Evolutionary conservation across 2,113 vertebrate species (phyloP), one percentile per base, ranked within the genome.

Genomic region (Pseudorasbora parva): DNA sequence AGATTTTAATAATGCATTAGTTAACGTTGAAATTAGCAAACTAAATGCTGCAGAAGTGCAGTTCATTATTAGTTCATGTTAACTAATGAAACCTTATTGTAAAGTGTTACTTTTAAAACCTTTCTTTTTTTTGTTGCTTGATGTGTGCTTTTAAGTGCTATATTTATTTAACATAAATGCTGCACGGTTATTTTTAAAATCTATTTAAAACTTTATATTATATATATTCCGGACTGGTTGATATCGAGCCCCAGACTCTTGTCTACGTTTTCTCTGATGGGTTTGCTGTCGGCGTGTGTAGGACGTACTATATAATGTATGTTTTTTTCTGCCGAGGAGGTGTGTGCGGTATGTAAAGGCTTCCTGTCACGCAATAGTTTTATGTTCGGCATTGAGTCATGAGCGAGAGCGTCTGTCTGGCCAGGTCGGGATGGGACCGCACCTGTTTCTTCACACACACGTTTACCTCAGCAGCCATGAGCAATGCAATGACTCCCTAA

Each of bases 281-380:
- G 43, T 62, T 54, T 57, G 21, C 9, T 59, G 41, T 27, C 5
- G 21, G 15, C 3, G 33, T 85, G 56, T 57, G 57, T 78, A 47
- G 25, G 33, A n/a, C n/a, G 41, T 75, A n/a, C n/a, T n/a, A 71
- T 64, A 15, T 66, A 25, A 87, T 82, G 25, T 66, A 82, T 78
- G 41, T 64, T 43, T 81, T 41, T 81, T 77, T 23, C 54, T 82
- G 83, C 56, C 30, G 56, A 72, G 82, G 41, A 62, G 68, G 74
- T 85, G 83, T 82, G 82, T 78, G 80, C 49, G 69, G 14, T 82
- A 85, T 87, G 83, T 87, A 60, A 85, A 82, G 86, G n/a, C 75
- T 85, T n/a, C 30, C 49, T 78, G 75, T 79, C 83, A 85, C 66
- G 80, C 83, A 80, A 84, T 23, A 75, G 83, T 82, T 85, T 74